Base-by-base conservation (phyloP, 2,797 vertebrate genomes). In the Sebastes itinus region DNA sequence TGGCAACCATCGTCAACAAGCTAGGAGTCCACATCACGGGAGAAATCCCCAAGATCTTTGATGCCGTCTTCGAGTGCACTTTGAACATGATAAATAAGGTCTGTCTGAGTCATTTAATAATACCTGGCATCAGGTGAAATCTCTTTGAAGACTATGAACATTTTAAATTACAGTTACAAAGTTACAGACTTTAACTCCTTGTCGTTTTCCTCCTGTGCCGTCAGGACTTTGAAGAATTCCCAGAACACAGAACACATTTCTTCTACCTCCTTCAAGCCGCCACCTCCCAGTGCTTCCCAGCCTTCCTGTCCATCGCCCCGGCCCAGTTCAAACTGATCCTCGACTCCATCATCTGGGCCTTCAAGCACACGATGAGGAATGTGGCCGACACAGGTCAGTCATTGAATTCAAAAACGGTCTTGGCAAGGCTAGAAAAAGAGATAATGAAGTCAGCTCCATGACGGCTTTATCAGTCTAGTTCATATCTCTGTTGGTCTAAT, bases 61-160 rank as follows among this genome's bases (percentile, higher is more conserved):
- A 99, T 82, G 98, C 98, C 14, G 98, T 99, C 73, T 99, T 99
- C 71, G 98, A 99, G 94, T 99, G 98, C 96, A 99, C 98, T 0
- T 95, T 99, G 90, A 99, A 99, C 93, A 99, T 99, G 98, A 99
- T 99, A 94, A 99, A 99, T 94, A 99, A 99, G 97, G 98, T 98
- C 1, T 0, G 85, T 70, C 6, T 11, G 58, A 55, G 23, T 4
- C 3, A 0, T 22, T 25, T 4, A 2, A 6, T 10, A 14, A 4
- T 1, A 20, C 22, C 60, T 27, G 59, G 10, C 4, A 1, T 5
- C 10, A 5, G 23, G 3, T 49, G 8, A 46, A 56, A 35, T 8
- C 28, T 56, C 52, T 22, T 22, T 22, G 52, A 55, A 55, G 52
- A 46, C 42, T 46, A 18, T 46, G 16, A 46, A 46, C 42, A 46